phyloP scores from a whole-genome alignment of 2,113 vertebrate genomes.

The Ranitomeya variabilis region DNA sequence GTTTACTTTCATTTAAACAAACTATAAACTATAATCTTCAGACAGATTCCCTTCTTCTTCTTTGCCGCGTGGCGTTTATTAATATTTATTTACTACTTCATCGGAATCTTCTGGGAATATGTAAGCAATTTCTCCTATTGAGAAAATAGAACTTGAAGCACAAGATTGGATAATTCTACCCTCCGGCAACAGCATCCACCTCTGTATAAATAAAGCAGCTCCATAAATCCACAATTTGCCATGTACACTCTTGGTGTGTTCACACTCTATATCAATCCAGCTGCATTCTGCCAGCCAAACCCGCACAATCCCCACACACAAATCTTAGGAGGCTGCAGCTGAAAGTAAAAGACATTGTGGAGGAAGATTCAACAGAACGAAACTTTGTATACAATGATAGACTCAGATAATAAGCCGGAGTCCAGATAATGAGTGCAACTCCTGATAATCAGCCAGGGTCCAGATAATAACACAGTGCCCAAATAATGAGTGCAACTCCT shows the following conservation, averaged over 20 bases:
- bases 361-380: neutral
- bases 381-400: neutral
- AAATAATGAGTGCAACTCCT: too few relatives aligned
- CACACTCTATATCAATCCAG: slow-evolving; percentile 20
- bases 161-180: slow-evolving; percentile 26
- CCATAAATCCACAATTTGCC: slow-evolving; percentile 36
- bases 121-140: slow-evolving; percentile 37
- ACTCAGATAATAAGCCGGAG: neutral
- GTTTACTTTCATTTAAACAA: neutral
- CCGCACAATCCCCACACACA: neutral
- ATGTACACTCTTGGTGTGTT: neutral
- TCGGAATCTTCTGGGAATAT: slow-evolving; percentile 19
- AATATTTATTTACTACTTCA: slow-evolving; percentile 18
- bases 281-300: neutral
- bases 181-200: slow-evolving; percentile 5
- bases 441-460: too few relatives aligned
- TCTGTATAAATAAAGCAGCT: neutral
- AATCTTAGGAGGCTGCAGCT: neutral
- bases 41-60: neutral
- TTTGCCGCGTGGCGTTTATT: neutral
- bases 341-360: neutral
- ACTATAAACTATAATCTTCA: neutral
- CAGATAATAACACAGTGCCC: too few relatives aligned
- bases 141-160: slow-evolving; percentile 18
- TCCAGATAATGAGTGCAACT: too few relatives aligned